Evolutionary conservation across 2,888 invertebrate genomes (phyloP).

Genomic region (Mechanitis mazaeus): DNA sequence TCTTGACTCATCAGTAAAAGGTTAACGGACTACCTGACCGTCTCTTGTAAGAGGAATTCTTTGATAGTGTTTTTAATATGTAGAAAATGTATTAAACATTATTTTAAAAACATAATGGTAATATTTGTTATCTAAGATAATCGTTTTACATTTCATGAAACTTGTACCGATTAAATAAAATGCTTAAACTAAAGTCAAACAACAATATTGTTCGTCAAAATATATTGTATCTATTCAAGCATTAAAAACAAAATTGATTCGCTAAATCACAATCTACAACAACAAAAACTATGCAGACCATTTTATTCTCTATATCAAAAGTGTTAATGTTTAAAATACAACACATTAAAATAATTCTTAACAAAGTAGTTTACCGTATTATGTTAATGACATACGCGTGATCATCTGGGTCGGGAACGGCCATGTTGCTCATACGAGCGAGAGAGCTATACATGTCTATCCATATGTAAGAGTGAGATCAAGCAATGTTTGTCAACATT

Average conservation of each 20-base stretch:
- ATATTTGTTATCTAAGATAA: no score
- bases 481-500: slow-evolving; percentile 60
- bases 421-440: slow-evolving; percentile 24
- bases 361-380: slow-evolving; percentile 10
- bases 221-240: neutral
- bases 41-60: no score
- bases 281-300: neutral
- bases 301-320: slow-evolving; percentile 1
- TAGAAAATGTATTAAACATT: no score
- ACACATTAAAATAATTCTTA: neutral
- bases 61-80: no score
- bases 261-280: neutral
- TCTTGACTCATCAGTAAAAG: no score
- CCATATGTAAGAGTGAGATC: slow-evolving; percentile 35
- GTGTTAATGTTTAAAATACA: slow-evolving; percentile 10
- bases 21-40: no score
- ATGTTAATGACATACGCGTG: slow-evolving; percentile 19
- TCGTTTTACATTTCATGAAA: no score
- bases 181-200: no score
- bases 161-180: no score
- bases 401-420: slow-evolving; percentile 28
- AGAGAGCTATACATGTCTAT: slow-evolving; percentile 26
- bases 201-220: no score
- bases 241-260: neutral
- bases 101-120: no score